These are phyloP conservation scores for Semibalanus balanoides DNA, from an alignment of 1,140 invertebrate species.

Conservation along the genomic window DNA sequence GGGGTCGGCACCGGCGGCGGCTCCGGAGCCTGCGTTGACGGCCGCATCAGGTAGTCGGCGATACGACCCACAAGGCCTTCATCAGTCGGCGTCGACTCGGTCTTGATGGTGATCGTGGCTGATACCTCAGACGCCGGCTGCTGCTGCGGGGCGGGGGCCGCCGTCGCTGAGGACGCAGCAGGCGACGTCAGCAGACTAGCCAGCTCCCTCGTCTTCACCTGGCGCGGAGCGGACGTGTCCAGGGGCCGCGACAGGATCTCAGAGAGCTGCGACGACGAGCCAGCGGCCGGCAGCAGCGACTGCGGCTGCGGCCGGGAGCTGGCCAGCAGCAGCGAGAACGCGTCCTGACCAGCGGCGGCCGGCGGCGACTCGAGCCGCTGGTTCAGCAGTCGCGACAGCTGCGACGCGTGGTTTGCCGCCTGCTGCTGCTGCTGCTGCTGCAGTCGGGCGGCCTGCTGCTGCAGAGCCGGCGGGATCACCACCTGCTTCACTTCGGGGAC, in stretches of 20 bases:
- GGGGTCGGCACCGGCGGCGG: neutral
- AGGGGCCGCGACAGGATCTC: neutral
- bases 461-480: neutral
- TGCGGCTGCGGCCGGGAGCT: neutral
- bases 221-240: neutral
- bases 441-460: neutral
- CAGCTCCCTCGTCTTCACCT: neutral
- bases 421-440: neutral
- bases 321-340: neutral
- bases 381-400: neutral
- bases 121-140: neutral
- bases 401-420: neutral
- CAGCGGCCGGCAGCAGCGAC: neutral
- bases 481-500: neutral
- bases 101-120: neutral
- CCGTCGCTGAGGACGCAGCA: neutral
- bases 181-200: neutral
- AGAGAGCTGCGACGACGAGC: neutral
- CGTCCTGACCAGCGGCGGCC: neutral
- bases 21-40: neutral
- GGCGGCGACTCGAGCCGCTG: neutral
- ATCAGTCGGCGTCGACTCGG: neutral
- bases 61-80: neutral
- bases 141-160: neutral
- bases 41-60: slow-evolving; percentile 5